phyloP scores from a whole-genome alignment of 2,888 invertebrate genomes.

The Rugalucina vietnamica region DNA sequence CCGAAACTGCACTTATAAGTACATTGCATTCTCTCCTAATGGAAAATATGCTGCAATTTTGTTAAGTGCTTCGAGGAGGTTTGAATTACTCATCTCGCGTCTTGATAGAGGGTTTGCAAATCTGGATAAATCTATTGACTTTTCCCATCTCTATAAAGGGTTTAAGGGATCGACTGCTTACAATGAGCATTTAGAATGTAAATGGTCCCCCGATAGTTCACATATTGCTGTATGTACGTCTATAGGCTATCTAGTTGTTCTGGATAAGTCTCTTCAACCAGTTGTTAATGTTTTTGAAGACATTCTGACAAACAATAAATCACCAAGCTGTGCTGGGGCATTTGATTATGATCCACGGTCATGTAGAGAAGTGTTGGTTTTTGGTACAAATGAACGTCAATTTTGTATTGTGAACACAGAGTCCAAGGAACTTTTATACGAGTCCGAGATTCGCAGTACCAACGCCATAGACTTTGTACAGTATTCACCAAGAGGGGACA shows the following conservation, averaged over 20 bases:
- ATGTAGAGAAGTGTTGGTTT: conserved; percentile 63
- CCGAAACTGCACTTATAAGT: conserved; percentile 63
- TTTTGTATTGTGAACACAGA: conserved; percentile 66
- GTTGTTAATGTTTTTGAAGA: conserved; percentile 68
- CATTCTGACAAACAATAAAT: conserved; percentile 55
- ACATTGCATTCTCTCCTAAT: conserved; percentile 74
- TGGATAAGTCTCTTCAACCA: conserved; percentile 36
- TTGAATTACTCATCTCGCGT: conserved; percentile 57
- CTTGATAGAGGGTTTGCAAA: conserved; percentile 30
- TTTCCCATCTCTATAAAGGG: conserved; percentile 30
- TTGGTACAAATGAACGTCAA: conserved; percentile 64
- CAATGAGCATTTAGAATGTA: conserved; percentile 72
- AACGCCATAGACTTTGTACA: conserved; percentile 65
- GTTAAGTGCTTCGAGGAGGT: conserved; percentile 54
- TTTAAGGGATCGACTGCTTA: conserved; percentile 48
- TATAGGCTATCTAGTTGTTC: conserved; percentile 65
- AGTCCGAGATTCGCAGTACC: conserved; percentile 37
- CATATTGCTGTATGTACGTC: conserved; percentile 70
- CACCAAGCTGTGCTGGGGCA: conserved; percentile 64
- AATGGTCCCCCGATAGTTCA: conserved; percentile 75
- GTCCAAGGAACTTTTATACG: conserved; percentile 38
- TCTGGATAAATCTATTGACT: conserved; percentile 33
- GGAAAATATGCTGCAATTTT: conserved; percentile 71
- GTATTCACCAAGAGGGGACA: conserved; percentile 65
- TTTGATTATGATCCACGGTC: conserved; percentile 77